Percentiles rank a stretch among this genome's conserved stretches.
Evolutionary conservation across 2,888 invertebrate species (phyloP).

Genomic region (Gymnosoma rotundatum): DNA sequence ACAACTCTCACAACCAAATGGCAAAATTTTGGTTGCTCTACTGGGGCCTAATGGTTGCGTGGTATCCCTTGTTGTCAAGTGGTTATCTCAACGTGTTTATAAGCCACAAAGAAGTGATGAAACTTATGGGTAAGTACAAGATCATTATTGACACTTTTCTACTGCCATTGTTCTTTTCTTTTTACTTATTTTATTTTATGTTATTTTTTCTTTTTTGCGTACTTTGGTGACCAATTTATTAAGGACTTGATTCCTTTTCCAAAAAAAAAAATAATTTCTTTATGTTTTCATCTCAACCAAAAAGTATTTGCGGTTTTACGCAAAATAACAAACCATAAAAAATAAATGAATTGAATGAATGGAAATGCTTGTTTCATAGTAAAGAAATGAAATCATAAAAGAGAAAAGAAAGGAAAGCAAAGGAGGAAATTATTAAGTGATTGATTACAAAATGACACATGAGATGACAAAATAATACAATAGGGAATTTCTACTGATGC

Average conservation of each 20-base stretch:
- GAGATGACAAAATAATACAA: slow-evolving; percentile 38
- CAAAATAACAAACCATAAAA: slow-evolving; percentile 28
- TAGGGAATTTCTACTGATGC: not conserved
- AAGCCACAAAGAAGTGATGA: slow-evolving; percentile 90
- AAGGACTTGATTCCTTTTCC: slow-evolving; percentile 25
- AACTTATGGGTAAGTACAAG: slow-evolving; percentile 87
- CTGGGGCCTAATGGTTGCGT: slow-evolving; percentile 76
- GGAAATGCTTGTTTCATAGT: not conserved
- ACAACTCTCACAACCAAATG: slow-evolving; percentile 67
- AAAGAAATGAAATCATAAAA: too few relatives aligned
- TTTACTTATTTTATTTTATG: slow-evolving; percentile 6
- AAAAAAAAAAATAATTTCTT: not conserved
- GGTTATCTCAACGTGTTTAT: slow-evolving; percentile 91
- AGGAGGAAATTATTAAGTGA: slow-evolving; percentile 45
- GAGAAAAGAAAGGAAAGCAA: slow-evolving; percentile 2
- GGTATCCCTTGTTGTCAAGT: slow-evolving; percentile 83
- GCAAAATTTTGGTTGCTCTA: slow-evolving; percentile 76
- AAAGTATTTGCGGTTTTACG: slow-evolving; percentile 47
- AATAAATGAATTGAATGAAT: slow-evolving; percentile 26
- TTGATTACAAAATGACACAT: slow-evolving; percentile 65
- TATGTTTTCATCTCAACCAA: slow-evolving; percentile 9
- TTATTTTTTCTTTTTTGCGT: not conserved
- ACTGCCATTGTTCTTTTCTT: not conserved
- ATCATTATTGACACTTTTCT: slow-evolving; percentile 41
- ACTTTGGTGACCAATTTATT: slow-evolving; percentile 58